Evolutionary conservation across 1,140 invertebrate genomes (phyloP), one percentile per base, ranked within the genome.

Genomic region (Megathymus violae): DNA sequence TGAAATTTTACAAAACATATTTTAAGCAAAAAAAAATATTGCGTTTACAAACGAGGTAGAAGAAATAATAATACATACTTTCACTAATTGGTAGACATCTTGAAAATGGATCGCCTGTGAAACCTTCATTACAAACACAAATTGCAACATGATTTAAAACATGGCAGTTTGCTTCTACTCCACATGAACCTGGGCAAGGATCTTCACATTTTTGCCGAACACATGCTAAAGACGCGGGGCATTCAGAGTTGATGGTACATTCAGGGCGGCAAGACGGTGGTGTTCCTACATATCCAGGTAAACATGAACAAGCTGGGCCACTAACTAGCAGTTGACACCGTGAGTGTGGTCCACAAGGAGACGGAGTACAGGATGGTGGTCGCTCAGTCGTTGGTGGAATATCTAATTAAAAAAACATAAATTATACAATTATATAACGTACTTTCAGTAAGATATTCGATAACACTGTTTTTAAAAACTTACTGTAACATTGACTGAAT

Each of bases 281-380:
- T 13, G 94, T 92, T 6, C 96, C 97, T 47, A 94, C 93, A 67
- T 94, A 96, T 73, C 94, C 93, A 1, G 94, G 93, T 52, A 95
- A 84, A 80, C 97, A 97, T 1, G 95, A 96, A 71, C 96, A 97
- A 0, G 95, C 94, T 31, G 95, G 95, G 64, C 93, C 94, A 44
- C 94, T 94, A 40, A 93, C 93, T 41, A 95, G 91, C 11, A 95
- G 91, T 77, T 95, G 94, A 77, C 96, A 97, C 59, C 95, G 93
- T 0, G 96, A 95, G 78, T 97, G 96, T 0, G 95, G 95, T 14
- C 96, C 96, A 76, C 96, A 97, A 0, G 96, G 96, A 11, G 94
- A 95, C 64, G 95, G 95, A 25, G 92, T 93, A 79, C 96, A 97
- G 5, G 95, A 95, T 64, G 94, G 94, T 52, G 93, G 93, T 65